Conservation (phyloP, 2,113 vertebrate species). For the Lepidothrix coronata region DNA sequence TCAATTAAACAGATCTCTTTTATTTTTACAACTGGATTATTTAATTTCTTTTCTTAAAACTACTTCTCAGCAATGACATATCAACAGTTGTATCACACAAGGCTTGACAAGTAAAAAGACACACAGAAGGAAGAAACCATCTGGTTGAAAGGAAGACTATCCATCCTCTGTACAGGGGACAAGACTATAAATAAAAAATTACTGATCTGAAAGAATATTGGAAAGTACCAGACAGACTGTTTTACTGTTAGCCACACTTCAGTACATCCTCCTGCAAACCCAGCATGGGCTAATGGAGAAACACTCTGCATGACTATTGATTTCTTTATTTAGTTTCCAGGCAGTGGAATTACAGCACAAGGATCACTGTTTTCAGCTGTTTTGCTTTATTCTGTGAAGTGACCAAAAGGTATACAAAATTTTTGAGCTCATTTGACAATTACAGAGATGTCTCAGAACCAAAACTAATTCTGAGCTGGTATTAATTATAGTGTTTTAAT, state of each 20-base stretch:
- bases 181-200: conserved; percentile 53
- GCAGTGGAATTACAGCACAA: background rate
- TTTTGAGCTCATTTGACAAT: background rate
- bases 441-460: background rate
- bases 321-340: conserved; percentile 40
- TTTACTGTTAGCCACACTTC: conserved; percentile 32
- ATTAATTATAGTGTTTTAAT: background rate
- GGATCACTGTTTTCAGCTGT: background rate
- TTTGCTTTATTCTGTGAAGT: background rate
- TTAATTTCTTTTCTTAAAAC: background rate
- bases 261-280: background rate
- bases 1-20: background rate
- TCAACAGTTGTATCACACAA: background rate
- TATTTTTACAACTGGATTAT: background rate
- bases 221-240: background rate
- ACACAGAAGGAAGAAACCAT: background rate
- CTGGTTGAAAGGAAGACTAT: background rate
- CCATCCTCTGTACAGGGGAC: background rate
- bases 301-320: conserved; percentile 3
- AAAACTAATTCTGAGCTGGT: background rate
- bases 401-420: background rate
- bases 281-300: background rate
- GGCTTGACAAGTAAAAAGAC: background rate
- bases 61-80: background rate
- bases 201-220: conserved; percentile 35